These are phyloP conservation scores for Drosophila niveifrons DNA, from an alignment of 2,888 invertebrate species.

Conservation along the genomic window DNA sequence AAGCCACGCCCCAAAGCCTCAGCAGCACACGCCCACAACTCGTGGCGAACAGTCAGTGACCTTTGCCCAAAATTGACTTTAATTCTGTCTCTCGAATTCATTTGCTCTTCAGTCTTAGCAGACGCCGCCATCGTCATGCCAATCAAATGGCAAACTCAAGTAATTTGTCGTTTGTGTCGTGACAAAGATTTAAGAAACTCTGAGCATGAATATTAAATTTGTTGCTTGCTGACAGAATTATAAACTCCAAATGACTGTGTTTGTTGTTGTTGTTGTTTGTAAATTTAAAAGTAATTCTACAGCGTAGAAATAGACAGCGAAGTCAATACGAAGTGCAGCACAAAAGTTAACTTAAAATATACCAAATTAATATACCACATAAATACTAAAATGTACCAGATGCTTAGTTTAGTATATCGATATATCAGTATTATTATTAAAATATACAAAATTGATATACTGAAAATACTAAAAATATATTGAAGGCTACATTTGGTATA, in stretches of 20 bases:
- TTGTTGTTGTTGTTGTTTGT: no score
- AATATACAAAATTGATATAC: no score
- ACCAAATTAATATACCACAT: no score
- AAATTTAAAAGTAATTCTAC: background rate
- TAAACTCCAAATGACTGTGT: background rate
- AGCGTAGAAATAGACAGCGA: background rate
- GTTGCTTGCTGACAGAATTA: background rate
- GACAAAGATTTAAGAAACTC: background rate
- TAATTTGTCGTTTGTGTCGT: constrained; percentile 8
- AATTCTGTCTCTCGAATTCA: constrained; percentile 8
- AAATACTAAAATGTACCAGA: no score
- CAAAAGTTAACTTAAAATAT: background rate
- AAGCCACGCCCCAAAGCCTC: background rate
- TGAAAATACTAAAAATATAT: no score
- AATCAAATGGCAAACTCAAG: constrained; percentile 26
- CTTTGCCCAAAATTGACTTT: constrained; percentile 13
- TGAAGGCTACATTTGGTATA: no score
- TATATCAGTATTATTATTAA: no score
- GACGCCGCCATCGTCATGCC: constrained; percentile 5
- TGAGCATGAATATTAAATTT: background rate
- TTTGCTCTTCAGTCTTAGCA: constrained; percentile 8
- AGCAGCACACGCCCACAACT: background rate
- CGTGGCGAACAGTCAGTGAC: constrained; percentile 2
- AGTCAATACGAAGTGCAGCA: background rate
- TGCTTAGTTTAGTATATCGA: no score